Base-by-base conservation (phyloP, 1,140 invertebrate genomes). In the Brachionus rubens region DNA sequence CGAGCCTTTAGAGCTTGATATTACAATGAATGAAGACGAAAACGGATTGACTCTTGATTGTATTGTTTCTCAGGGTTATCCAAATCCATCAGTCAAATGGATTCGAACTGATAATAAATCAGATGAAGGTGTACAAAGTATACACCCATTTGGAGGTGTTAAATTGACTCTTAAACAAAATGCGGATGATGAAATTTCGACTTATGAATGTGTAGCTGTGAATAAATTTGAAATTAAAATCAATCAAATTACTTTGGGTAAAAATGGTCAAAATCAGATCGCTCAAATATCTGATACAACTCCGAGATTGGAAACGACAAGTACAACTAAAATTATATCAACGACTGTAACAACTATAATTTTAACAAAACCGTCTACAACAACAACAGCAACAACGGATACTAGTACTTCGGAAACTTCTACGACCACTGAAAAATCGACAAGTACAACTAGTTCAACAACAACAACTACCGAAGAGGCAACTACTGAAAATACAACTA, bases 171-270 rank as follows among this genome's bases (percentile, higher is more conserved):
- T 59, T 12, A 41, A 59, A 9, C 33, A 36, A 36, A 59, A 26
- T 36, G 54, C 33, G 3, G 19, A 14, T 19, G 0, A 59, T 1
- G 54, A 65, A 21, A 43, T 24, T 21, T 24, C 21, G 30, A 43
- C 14, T 43, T 65, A 30, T 65, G 36, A 46, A 43, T 65, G 59
- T 16, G 1, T 28, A 21, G 59, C 59, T 41, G 59, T 43, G 30
- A 65, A 65, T 43, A 41, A 65, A 43, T 65, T 65, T 43, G 59
- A 65, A 43, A 46, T 9, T 24, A 65, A 43, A 65, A 9, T 65
- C 16, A 0, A n/a, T 12, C 5, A 43, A 28, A 65, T 65, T n/a
- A 43, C 28, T 62, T 36, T 62, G 24, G 52, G 52, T 33, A 54
- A 54, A 54, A 30, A 12, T 5, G 24, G 24, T 26, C 52, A 54